Base-by-base conservation (phyloP, 2,888 invertebrate species). In the Carabus problematicus region DNA sequence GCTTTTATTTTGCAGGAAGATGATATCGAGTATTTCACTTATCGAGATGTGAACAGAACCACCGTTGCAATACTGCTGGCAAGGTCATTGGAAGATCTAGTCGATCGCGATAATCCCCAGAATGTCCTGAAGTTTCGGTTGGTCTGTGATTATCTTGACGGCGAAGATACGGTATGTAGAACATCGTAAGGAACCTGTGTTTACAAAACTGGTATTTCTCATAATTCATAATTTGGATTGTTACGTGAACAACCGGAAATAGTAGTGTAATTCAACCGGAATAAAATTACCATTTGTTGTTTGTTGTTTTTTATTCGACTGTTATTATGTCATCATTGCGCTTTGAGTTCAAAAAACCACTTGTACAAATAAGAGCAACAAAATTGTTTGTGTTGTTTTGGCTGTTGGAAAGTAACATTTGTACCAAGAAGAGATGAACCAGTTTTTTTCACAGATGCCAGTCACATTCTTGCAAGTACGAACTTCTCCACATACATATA, bases 71-170 rank as follows among this genome's bases (percentile, higher is more conserved):
- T 95, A 61, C 84, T 90, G 66, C 82, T 95, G 71, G 90, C 91
- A 0, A 89, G 90, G 80, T 90, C 91, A 1, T 82, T 95, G 72
- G 94, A 94, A 76, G 86, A 89, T 62, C 83, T 94, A 54, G 94
- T 94, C 18, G 94, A 95, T 83, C 87, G 89, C 16, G 92, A 92
- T 77, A 85, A 86, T 61, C 93, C 93, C 0, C 89, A 91, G 79
- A 94, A 93, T 81, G 87, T 94, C 58, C 85, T 94, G 71, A 94
- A 94, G 83, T 93, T 94, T 81, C 85, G 92, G 52, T 85, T 94
- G 41, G 88, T 90, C 49, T 94, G 94, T 77, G 90, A 91, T 77
- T 89, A 87, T 74, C 85, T 88, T 61, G 84, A 87, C 12, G 89
- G 87, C 8, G 88, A 88, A 73, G 90, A 91, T 75, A 84, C 88